A percentile compares a stretch with the other conserved stretches of the same genome.
phyloP scores from a whole-genome alignment of 1,140 invertebrate species.

The Lordiphosa stackelbergi region DNA sequence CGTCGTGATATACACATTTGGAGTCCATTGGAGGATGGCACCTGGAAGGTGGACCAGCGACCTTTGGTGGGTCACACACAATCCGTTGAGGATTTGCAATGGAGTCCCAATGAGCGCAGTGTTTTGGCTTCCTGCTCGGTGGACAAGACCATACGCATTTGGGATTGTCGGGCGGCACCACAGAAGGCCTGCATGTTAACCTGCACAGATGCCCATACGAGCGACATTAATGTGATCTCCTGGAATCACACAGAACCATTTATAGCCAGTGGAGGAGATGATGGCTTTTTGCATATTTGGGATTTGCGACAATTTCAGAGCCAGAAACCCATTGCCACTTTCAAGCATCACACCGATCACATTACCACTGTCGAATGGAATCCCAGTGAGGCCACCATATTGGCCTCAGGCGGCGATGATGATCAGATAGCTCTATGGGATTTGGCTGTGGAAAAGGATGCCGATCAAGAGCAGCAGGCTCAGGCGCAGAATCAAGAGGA shows the following conservation, averaged over 20 bases:
- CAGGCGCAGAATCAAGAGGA: constrained; percentile 60
- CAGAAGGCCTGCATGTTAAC: constrained; percentile 95
- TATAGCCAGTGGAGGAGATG: constrained; percentile 96
- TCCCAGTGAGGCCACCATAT: constrained; percentile 92
- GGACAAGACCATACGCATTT: constrained; percentile 93
- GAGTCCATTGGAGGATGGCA: constrained; percentile 85
- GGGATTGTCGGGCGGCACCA: constrained; percentile 91
- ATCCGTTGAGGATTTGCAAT: constrained; percentile 99
- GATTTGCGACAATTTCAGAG: constrained; percentile 93
- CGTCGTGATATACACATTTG: constrained; percentile 94
- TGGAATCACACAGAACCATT: constrained; percentile 97
- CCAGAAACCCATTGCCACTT: constrained; percentile 90
- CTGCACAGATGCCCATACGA: constrained; percentile 90
- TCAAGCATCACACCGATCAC: constrained; percentile 95
- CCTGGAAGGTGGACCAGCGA: constrained; percentile 93
- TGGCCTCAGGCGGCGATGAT: constrained; percentile 95
- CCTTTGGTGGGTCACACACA: constrained; percentile 91
- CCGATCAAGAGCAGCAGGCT: constrained; percentile 80
- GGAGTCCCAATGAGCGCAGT: constrained; percentile 97
- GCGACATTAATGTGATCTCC: constrained; percentile 97
- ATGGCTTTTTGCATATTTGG: constrained; percentile 96
- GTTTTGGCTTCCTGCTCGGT: constrained; percentile 97
- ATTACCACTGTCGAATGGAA: constrained; percentile 99
- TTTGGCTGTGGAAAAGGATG: constrained; percentile 90
- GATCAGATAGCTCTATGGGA: constrained; percentile 99